Evolutionary conservation across 1,140 invertebrate species (phyloP), one percentile per base, ranked within the genome.

Genomic region (Lasioglossum albipes): DNA sequence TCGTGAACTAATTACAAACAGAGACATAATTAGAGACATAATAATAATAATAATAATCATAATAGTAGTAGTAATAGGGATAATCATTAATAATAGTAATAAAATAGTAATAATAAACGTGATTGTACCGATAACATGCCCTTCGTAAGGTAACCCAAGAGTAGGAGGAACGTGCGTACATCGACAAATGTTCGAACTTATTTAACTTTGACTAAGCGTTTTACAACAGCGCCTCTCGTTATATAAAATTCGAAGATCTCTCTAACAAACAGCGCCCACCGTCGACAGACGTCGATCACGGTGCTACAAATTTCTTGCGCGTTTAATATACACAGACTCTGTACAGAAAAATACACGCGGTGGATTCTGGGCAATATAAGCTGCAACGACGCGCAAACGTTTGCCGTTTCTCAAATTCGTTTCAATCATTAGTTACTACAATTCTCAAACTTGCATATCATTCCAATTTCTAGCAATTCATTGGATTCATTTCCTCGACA

Each of bases 181-280:
- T 77, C 70, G n/a, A 82, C 78, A 59, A 70, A 42, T 61, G 36
- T 72, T 75, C 16, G 27, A 83, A 83, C 69, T 86, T 86, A 86
- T 80, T 80, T 72, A 79, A 83, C 62, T 73, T 20, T 83, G 85
- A 87, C 84, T 86, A 86, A 85, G 70, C 77, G 54, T 86, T 85
- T 59, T 70, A 79, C 61, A 85, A 68, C 70, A 81, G 77, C 45
- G 41, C 36, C 64, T 61, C 49, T 68, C 22, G 2, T 83, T 68
- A 66, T 86, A 87, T 86, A 86, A 87, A 87, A 87, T 86, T 87
- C 84, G 73, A 75, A 86, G 74, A 78, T 66, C 67, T 52, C 64
- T 73, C 82, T 74, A 87, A 87, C 81, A 83, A 69, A 54, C 66
- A 66, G 52, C n/a, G 57, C 49, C 75, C 73, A 52, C 77, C 72